Base-by-base conservation (phyloP, 1,140 invertebrate species). In the Pseudomyrmex concolor region DNA sequence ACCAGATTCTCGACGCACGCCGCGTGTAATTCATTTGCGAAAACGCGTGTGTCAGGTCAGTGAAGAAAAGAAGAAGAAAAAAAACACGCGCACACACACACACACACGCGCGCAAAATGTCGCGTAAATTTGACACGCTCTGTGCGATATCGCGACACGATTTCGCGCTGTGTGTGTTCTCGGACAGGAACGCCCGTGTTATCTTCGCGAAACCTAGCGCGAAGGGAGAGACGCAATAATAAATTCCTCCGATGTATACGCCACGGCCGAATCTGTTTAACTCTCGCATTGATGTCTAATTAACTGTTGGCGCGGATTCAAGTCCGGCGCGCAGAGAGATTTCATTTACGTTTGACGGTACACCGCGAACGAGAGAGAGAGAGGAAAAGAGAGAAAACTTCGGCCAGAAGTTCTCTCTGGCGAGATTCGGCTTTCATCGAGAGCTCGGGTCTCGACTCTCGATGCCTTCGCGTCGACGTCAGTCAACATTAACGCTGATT, bases 221-320 rank as follows among this genome's bases (percentile, higher is more conserved):
- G 25, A 25, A n/a, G n/a, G 25, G 25, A 3, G 59, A 59, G 70
- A 4, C 48, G 66, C 60, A 43, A 17, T 59, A 74, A 62, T 82
- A 74, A 74, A 74, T 17, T 62, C 57, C 34, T 34, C 7, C 57
- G 64, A 78, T 78, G 19, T 34, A 34, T 34, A 34, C 34, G 5
- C 12, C 43, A 13, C 34, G 64, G 2, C 76, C 43, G 76, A 70
- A 80, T 80, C 70, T 71, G 54, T 71, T 80, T 80, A 80, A 66
- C 66, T 71, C 66, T 71, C 78, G 70, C 60, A 82, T 74, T 66
- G 78, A 82, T 74, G 78, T 74, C 70, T 82, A 82, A 74, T 82
- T 82, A 82, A 17, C 76, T 17, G 76, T 59, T 80, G 76, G 76
- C 76, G 45, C 54, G 54, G 54, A 12, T 34, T 80, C 76, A 80